Conservation (phyloP, 2,888 invertebrate species). For the Macrophya alboannulata region DNA sequence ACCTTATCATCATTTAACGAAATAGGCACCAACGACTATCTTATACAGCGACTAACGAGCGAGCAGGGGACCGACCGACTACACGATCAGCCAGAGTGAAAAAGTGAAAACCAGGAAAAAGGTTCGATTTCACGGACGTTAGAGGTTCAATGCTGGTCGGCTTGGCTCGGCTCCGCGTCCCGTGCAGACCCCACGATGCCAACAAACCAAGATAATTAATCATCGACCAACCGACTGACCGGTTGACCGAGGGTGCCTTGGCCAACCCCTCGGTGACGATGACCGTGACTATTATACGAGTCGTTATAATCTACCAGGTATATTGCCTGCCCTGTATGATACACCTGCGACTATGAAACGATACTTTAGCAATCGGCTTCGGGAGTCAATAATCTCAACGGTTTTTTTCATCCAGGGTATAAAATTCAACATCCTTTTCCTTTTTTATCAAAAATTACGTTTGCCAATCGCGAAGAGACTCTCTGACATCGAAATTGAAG, state of each 20-base stretch:
- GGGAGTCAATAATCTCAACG: neutral
- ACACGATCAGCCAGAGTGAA: neutral
- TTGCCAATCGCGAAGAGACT: no score
- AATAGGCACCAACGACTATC: neutral
- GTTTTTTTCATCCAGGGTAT: neutral
- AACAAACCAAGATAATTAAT: conserved; percentile 40
- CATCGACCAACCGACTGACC: conserved; percentile 44
- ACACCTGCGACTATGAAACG: conserved; percentile 24
- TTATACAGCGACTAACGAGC: neutral
- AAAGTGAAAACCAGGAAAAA: conserved; percentile 63
- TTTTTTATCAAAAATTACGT: neutral
- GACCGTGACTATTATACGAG: conserved; percentile 15
- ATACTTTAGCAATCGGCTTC: neutral
- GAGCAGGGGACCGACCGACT: neutral
- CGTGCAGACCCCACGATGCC: conserved; percentile 2
- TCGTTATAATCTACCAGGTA: neutral
- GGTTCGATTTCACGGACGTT: conserved; percentile 72
- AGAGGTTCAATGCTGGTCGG: conserved; percentile 53
- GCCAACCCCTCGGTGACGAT: conserved; percentile 39
- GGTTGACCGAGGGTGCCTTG: conserved; percentile 46
- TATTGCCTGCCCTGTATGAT: neutral
- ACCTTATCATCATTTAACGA: neutral
- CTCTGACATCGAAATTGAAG: no score
- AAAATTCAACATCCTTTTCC: neutral
- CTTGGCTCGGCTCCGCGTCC: neutral